Conservation (phyloP, 2,888 invertebrate species). For the Epistrophella euchroma region DNA sequence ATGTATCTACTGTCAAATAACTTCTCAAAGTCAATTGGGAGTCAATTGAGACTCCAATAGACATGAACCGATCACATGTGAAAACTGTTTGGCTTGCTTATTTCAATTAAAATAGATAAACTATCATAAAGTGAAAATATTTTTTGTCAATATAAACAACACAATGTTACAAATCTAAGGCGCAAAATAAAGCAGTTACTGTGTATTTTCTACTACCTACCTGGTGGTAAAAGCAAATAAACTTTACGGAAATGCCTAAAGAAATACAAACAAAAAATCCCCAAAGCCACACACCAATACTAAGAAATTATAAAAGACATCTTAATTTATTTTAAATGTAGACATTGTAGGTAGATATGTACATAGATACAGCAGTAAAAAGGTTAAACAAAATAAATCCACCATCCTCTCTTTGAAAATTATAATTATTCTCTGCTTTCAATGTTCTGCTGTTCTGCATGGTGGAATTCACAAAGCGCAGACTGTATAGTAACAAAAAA, state of each 20-base stretch:
- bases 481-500: background rate
- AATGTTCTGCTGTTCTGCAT: slow-evolving; percentile 24
- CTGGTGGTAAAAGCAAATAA: background rate
- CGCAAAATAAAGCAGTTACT: background rate
- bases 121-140: background rate
- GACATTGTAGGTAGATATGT: slow-evolving; percentile 22
- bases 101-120: no score
- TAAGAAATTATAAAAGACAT: background rate
- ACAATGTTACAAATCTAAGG: background rate
- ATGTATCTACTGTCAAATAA: no score
- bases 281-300: background rate
- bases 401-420: slow-evolving; percentile 6
- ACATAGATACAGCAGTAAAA: background rate
- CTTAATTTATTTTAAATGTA: slow-evolving; percentile 14
- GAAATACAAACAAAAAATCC: background rate
- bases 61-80: background rate
- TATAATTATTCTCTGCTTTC: slow-evolving; percentile 11
- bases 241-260: slow-evolving; percentile 20
- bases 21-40: no score
- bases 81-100: background rate
- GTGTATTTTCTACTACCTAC: background rate
- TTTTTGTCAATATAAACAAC: background rate
- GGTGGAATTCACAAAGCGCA: slow-evolving; percentile 20
- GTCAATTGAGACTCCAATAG: no score
- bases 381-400: slow-evolving; percentile 7